Base-by-base conservation (phyloP, 2,888 invertebrate species). In the Trissolcus brochymenae region DNA sequence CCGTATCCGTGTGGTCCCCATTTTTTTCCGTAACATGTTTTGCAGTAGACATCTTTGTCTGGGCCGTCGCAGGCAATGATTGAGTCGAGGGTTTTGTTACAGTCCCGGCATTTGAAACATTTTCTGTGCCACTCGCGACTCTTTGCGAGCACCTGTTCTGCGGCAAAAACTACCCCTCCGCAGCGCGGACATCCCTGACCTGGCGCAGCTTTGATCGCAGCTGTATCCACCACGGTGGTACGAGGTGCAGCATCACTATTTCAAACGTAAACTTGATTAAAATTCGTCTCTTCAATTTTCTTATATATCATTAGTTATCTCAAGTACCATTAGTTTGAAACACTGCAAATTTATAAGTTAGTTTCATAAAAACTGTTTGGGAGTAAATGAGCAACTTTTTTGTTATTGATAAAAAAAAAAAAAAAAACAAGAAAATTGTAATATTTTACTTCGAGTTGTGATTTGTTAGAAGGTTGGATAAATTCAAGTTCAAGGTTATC, bases 1-100 rank as follows among this genome's bases (percentile, higher is more conserved):
- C 98, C 98, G 87, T 97, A 98, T 77, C 97, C 97, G 89, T 98
- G 98, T 64, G 98, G 98, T 84, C 98, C 98, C 94, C 95, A 98
- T 90, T 96, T 98, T 91, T 98, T 97, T 86, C 98, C 98, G 90
- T 99, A 98, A 90, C 98, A 99, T 86, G 96, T 96, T 90, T 96
- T 98, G 91, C 98, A 98, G 90, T 96, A 98, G 79, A 98, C 94
- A 83, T 97, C 96, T 79, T 93, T 93, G 85, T 98, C 96, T 64
- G 98, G 98, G 55, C 96, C 96, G 87, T 98, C 98, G 87, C 97
- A 97, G 82, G 97, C 97, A 85, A 95, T 97, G 88, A 97, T 97
- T 61, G 98, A 98, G 89, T 98, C 98, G 84, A 99, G 92, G 78
- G 97, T 95, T 90, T 97, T 97, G 84, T 94, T 94, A 90, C 98